Base-by-base conservation (phyloP, 1,140 invertebrate species). In the Zaprionus kolodkinae region DNA sequence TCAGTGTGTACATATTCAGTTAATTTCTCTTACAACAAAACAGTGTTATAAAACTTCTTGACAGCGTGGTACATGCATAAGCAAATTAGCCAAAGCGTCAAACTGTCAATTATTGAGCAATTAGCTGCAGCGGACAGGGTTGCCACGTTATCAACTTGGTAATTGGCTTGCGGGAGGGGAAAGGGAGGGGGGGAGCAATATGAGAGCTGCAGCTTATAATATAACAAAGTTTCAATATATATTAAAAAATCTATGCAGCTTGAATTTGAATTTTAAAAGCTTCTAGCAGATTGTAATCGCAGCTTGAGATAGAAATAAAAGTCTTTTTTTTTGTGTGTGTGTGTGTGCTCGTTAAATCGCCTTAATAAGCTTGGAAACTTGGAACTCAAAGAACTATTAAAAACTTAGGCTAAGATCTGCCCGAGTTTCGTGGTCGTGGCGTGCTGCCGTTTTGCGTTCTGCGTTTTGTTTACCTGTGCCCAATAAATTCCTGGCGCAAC, bases 31-130 rank as follows among this genome's bases (percentile, higher is more conserved):
- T 21, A 11, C 3, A 2, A 6, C 38, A 35, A 63, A 57, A 54
- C 17, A 35, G 12, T 38, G 25, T 27, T 38, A 25, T 11, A 62
- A 76, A 88, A 88, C 55, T 89, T 89, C 89, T 61, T 85, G 85
- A 89, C 85, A 89, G 81, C 78, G 52, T 36, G n/a, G n/a, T 81
- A 89, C 78, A 89, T 89, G 85, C 81, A 89, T 81, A 88, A 89
- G 89, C 85, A 89, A 89, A 89, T 85, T 89, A 89, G 75, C 60
- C 36, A 76, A 89, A 69, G 72, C 73, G 81, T 89, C 85, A 89
- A 85, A 72, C 81, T 89, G 85, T 89, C 85, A 89, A 89, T 89
- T 89, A 89, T 75, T 68, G 67, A 45, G 65, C 76, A 85, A 89
- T 89, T 89, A 89, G 81, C 79, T 79, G 66, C 72, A 66, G 81